Evolutionary conservation across 1,140 invertebrate species (phyloP), one percentile per base, ranked within the genome.

Genomic region (Nymphalis io): DNA sequence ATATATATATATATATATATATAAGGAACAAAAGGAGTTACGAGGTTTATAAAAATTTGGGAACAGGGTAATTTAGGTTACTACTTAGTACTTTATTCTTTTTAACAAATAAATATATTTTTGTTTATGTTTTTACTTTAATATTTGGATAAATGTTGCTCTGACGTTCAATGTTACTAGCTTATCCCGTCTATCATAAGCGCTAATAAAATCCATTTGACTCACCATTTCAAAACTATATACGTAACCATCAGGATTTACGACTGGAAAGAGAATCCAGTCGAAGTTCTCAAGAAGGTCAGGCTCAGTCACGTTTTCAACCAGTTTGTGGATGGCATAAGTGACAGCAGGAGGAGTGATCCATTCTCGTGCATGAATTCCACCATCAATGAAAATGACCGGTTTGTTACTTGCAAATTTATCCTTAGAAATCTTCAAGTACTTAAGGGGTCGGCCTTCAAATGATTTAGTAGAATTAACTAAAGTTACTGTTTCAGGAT

Each of bases 301-400:
- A 33, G 80, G 79, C 58, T 93, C 90, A 16, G 93, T 92, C 13
- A 78, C 77, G 59, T 89, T 75, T 61, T 90, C 81, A 0, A 93
- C 80, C 33, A 93, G 67, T 61, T 92, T 86, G 46, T 88, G 74
- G 15, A 93, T 90, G 8, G 93, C 89, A 70, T 91, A 94, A 0
- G 92, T 75, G 3, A 89, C 90, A 0, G 89, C 83, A 0, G 93
- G 90, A 1, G 91, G 88, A 10, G 93, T 79, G n/a, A 94, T 93
- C 94, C 94, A 95, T 85, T 95, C 94, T 38, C 94, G 82, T 1
- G 93, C 93, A 80, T 95, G 94, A 5, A 91, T 87, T 13, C 79
- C 83, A 15, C 62, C 75, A 65, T 85, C 80, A 13, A 85, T 62
- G 21, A 81, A 72, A 10, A 85, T 73, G 1, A 84, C 60, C 6